Base-by-base conservation (phyloP, 2,888 invertebrate species). In the Thymelicus acteon region DNA sequence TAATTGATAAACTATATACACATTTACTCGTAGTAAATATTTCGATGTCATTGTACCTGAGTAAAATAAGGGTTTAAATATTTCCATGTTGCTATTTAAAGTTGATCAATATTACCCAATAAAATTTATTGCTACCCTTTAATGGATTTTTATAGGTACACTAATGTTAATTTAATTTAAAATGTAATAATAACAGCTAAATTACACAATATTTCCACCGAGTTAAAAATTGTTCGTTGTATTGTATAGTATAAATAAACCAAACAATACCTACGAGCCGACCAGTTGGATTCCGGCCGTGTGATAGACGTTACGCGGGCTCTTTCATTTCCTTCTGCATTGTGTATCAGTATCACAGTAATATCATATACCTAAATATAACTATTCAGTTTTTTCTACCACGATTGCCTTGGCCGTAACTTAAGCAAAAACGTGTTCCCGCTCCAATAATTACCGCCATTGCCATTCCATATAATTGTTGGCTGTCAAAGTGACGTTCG, bases 401-500 rank as follows among this genome's bases (percentile, higher is more conserved):
- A 82, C 73, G 82, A 78, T 89, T 75, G 82, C 92, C 92, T 92
- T 92, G 92, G 84, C 85, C 82, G 80, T 82, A 82, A 76, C 74
- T 57, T 60, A 67, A 75, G 78, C 79, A 79, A 79, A 79, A 81
- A 82, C 83, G 74, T 78, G 84, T 82, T 82, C 77, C 76, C 80
- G 84, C 83, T 85, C 83, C 78, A 86, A 76, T 85, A 83, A 80
- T 77, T 77, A 76, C 62, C 71, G 71, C 80, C 86, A 83, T 84
- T 86, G 87, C 86, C 85, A 85, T 80, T 80, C 72, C 75, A 75
- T 75, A 78, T 76, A 75, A 71, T 79, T 78, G 78, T 75, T 71
- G 54, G 75, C 80, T 89, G 89, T 89, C 89, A 90, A 88, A 90
- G 90, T 92, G 91, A 92, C 91, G 87, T 90, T 84, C 82, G 75